Evolutionary conservation across 2,113 vertebrate species (phyloP).

Genomic region (human): DNA sequence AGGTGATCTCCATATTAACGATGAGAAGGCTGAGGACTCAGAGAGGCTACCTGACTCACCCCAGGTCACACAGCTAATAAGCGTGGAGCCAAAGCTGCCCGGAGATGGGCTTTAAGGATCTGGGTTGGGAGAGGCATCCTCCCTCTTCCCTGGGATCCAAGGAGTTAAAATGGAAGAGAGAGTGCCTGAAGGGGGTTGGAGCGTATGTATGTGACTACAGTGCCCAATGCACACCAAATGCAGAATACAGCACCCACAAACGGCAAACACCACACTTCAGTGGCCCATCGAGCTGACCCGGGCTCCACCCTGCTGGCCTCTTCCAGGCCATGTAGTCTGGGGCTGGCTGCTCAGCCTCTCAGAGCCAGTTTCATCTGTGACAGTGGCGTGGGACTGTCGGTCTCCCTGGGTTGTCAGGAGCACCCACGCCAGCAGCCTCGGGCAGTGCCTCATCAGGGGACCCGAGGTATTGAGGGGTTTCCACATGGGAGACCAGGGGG

Average conservation of each 20-base stretch:
- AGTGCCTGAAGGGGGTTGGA: background rate
- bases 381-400: fast-evolving
- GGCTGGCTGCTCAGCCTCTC: background rate
- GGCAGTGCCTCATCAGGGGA: background rate
- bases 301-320: background rate
- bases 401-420: background rate
- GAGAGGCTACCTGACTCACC: background rate
- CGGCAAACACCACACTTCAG: background rate
- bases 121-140: background rate
- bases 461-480: background rate
- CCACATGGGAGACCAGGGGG: fast-evolving
- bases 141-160: too few species aligned
- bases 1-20: background rate
- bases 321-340: background rate
- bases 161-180: background rate
- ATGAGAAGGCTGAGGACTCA: background rate
- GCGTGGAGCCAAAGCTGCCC: background rate
- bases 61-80: background rate
- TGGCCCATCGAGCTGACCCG: background rate
- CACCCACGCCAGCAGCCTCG: background rate
- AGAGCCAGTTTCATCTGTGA: background rate
- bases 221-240: fast-evolving
- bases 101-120: background rate
- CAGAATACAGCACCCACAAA: fast-evolving
- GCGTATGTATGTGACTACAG: fast-evolving